Evolutionary conservation across 1,140 invertebrate species (phyloP), one percentile per base, ranked within the genome.

Genomic region (Plodia interpunctella): DNA sequence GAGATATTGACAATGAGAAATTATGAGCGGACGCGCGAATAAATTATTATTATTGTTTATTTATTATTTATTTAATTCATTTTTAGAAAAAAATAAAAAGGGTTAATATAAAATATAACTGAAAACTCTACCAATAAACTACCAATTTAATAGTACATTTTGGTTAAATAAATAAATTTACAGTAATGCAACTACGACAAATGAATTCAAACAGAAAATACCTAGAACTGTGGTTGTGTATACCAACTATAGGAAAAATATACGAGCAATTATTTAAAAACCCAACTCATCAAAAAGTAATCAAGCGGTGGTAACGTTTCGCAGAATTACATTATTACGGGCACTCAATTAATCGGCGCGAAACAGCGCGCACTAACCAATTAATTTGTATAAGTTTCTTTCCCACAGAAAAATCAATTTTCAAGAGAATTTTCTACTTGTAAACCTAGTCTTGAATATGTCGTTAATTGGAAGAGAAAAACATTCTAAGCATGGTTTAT

Each of bases 211-310:
- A 44, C 2, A n/a, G 2, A 4, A 5, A 15, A 15, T 44, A 44
- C 38, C 2, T 1, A 44, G n/a, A 44, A 44, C 1, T 17, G 10
- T 17, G 38, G 13, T 17, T 44, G 38, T 44, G 15, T 44, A 15
- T 10, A 44, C 6, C 8, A n/a, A 44, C 15, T 13, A 6, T 44
- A n/a, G 4, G 15, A 44, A 15, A 32, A 9, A 32, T n/a, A 44
- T 44, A 44, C 38, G 51, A 53, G 21, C 51, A 53, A 20, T 20
- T 28, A 21, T 53, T 53, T 53, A 25, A 53, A 25, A 53, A 53
- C 19, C 19, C 15, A 53, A 53, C 20, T 21, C 20, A 53, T 53
- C 51, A 53, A 53, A 53, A 53, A 53, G 51, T 53, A 53, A 53
- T 53, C 21, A 53, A 53, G 19, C 20, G 25, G 21, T 17, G 20